Evolutionary conservation across 1,140 invertebrate species (phyloP).

Genomic region (Drosophila hydei): DNA sequence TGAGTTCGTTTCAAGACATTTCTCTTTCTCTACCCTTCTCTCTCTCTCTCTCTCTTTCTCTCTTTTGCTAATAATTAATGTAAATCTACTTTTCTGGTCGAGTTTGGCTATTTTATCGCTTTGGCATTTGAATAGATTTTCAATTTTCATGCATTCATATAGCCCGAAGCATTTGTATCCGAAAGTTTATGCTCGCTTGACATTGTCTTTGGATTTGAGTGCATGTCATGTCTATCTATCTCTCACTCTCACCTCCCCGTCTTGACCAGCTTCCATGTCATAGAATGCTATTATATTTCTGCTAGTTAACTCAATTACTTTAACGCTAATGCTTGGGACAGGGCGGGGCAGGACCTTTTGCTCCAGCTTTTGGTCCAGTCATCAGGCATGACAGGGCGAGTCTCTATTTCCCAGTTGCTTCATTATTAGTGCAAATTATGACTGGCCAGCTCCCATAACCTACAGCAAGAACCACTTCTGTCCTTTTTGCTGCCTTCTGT

Average conservation of each 20-base stretch:
- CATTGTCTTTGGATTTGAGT: conserved; percentile 18
- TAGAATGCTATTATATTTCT: conserved; percentile 44
- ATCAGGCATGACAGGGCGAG: conserved; percentile 39
- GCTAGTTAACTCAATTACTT: conserved; percentile 70
- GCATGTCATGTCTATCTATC: background rate
- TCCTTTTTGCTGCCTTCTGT: conserved; percentile 32
- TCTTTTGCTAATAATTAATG: conserved; percentile 67
- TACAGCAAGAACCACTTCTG: conserved; percentile 7
- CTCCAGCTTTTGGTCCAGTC: conserved; percentile 34
- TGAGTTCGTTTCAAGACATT: conserved; percentile 3
- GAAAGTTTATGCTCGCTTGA: conserved; percentile 28
- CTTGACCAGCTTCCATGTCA: conserved; percentile 3
- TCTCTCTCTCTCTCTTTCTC: background rate
- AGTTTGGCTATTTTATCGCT: conserved; percentile 48
- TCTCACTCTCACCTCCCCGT: background rate
- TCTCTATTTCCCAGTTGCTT: conserved; percentile 47
- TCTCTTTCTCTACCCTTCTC: background rate
- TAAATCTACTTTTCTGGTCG: conserved; percentile 52
- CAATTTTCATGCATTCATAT: conserved; percentile 75
- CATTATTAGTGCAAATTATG: conserved; percentile 68
- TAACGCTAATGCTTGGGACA: conserved; percentile 37
- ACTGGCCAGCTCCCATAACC: conserved; percentile 11
- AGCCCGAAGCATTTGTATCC: conserved; percentile 18
- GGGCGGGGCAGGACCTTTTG: conserved; percentile 4
- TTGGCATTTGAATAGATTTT: conserved; percentile 73